A percentile compares a stretch with the other conserved stretches of the same genome.
phyloP scores from a whole-genome alignment of 2,113 vertebrate species.

The Synodontis membranacea region DNA sequence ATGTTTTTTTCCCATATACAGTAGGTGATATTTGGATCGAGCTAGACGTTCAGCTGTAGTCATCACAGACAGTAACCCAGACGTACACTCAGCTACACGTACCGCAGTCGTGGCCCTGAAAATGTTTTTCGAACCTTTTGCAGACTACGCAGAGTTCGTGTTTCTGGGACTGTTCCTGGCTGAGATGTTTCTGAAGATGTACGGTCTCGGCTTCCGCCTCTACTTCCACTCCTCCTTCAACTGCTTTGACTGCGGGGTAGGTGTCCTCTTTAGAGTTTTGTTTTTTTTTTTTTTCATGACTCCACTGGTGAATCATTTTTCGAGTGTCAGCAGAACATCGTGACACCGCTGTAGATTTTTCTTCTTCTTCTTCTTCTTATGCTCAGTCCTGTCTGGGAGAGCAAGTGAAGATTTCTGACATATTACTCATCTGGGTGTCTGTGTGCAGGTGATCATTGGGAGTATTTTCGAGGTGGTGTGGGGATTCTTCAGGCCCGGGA shows the following conservation, averaged over 20 bases:
- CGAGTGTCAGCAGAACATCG: neutral
- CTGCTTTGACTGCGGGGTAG: conserved; percentile 98
- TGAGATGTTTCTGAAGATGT: conserved; percentile 99
- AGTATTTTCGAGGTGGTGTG: conserved; percentile 98
- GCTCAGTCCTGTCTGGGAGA: neutral
- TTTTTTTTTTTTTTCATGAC: no score
- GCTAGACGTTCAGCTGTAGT: neutral
- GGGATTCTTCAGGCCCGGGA: conserved; percentile 95
- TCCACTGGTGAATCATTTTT: neutral
- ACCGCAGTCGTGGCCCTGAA: neutral
- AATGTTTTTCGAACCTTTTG: conserved; percentile 21
- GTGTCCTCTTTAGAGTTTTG: conserved; percentile 53
- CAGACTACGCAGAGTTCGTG: conserved; percentile 99
- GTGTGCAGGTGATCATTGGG: conserved; percentile 89
- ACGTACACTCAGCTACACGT: neutral
- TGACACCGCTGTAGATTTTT: neutral
- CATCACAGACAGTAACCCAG: neutral
- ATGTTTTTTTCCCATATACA: neutral
- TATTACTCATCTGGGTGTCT: neutral
- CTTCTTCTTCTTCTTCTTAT: neutral
- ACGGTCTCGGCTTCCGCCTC: conserved; percentile 93
- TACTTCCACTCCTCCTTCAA: conserved; percentile 99
- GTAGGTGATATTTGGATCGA: neutral
- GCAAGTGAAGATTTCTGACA: neutral
- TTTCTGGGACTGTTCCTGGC: conserved; percentile 95